These are phyloP conservation scores for Panonychus citri DNA, from an alignment of 1,140 invertebrate species.

Conservation along the genomic window DNA sequence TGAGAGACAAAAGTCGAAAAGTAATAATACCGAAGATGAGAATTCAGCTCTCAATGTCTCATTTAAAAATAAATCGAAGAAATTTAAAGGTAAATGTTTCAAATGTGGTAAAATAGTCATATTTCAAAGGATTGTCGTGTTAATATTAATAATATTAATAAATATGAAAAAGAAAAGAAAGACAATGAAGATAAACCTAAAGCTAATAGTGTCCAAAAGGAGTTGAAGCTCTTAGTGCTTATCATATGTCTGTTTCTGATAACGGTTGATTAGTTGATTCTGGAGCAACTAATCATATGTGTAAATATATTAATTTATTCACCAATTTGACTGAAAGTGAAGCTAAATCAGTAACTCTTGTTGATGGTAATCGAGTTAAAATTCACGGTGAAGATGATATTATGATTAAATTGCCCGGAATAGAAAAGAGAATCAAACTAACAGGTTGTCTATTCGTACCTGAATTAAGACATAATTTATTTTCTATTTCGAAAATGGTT, in stretches of 20 bases:
- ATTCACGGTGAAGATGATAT: neutral
- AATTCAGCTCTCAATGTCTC: no score
- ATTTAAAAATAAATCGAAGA: no score
- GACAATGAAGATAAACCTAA: no score
- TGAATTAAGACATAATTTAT: neutral
- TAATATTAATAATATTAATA: no score
- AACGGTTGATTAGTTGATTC: neutral
- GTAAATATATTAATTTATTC: neutral
- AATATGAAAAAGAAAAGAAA: neutral
- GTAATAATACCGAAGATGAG: no score
- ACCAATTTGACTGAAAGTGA: neutral
- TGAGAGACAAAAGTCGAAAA: no score
- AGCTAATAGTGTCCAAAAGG: no score
- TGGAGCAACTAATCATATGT: conserved; percentile 1
- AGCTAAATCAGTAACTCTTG: neutral
- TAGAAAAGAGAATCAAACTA: neutral
- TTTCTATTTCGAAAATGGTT: neutral
- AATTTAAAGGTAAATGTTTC: neutral
- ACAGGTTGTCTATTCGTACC: neutral
- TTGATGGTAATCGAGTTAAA: neutral
- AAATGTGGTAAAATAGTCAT: neutral
- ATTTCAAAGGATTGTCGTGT: neutral
- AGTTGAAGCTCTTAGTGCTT: no score
- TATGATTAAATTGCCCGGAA: neutral
- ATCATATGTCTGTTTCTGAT: neutral